Percentiles rank a stretch among this genome's conserved stretches.
Evolutionary conservation across 1,140 invertebrate species (phyloP).

Genomic region (Drosophila nannoptera): DNA sequence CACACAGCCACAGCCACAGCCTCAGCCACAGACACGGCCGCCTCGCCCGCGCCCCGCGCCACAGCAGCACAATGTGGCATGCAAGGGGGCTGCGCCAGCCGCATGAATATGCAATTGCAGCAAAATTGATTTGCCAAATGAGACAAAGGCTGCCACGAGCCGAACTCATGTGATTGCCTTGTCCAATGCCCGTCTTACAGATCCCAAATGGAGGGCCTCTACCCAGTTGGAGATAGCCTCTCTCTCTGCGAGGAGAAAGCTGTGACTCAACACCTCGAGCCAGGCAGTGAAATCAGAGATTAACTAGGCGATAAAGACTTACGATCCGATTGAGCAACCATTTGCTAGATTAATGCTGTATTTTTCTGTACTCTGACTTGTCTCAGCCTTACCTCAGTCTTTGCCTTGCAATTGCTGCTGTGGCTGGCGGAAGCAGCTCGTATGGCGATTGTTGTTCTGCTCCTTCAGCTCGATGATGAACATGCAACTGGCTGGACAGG

Average conservation of each 20-base stretch:
- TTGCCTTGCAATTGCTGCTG: background rate
- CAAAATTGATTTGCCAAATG: constrained; percentile 31
- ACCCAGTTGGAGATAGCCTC: too few relatives aligned
- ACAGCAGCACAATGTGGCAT: constrained; percentile 8
- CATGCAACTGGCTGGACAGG: constrained; percentile 30
- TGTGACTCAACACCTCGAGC: too few relatives aligned
- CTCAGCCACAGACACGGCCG: background rate
- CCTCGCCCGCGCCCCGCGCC: too few relatives aligned
- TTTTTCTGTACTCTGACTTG: background rate
- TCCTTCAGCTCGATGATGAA: constrained; percentile 34
- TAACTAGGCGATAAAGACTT: too few relatives aligned
- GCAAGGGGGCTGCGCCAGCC: constrained; percentile 12
- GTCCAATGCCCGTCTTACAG: background rate
- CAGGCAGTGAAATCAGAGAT: too few relatives aligned
- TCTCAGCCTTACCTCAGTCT: background rate
- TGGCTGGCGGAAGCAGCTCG: background rate
- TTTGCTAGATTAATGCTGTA: too few relatives aligned
- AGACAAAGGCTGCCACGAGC: constrained; percentile 16
- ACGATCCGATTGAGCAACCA: too few relatives aligned
- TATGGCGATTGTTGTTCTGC: background rate
- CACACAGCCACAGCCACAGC: constrained; percentile 10
- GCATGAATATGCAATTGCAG: constrained; percentile 43
- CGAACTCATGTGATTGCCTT: constrained; percentile 36
- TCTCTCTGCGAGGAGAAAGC: too few relatives aligned
- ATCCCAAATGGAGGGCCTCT: constrained; percentile 8